Base-by-base conservation (phyloP, 2,888 invertebrate genomes). In the Herminia tarsipennalis region DNA sequence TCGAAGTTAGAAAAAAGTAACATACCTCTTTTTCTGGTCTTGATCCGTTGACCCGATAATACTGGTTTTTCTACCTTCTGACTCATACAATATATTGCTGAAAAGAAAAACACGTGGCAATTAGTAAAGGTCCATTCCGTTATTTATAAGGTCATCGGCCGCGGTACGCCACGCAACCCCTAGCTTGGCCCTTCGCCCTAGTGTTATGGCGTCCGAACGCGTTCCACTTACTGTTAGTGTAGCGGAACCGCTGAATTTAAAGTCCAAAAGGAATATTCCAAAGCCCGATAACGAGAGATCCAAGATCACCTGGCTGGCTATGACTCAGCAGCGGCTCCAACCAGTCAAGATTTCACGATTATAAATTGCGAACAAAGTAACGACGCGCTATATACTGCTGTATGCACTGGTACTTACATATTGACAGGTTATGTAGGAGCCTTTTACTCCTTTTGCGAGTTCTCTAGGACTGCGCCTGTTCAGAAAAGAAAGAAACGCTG, bases 11-110 rank as follows among this genome's bases (percentile, higher is more conserved):
- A 53, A 57, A 58, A 53, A 48, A 32, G 22, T 48, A 12, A 55
- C 92, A 92, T 92, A 98, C 98, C 98, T 98, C 98, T 98, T 97
- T 98, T 98, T 96, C 98, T 97, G 97, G 98, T 98, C 97, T 98
- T 98, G 95, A 98, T 98, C 95, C 98, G 98, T 95, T 98, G 98
- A 97, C 98, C 98, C 96, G 98, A 98, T 95, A 98, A 94, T 95
- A 98, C 96, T 96, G 98, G 98, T 97, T 98, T 98, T 98, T 98
- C 98, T 95, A 95, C 97, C 97, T 98, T 98, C 95, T 98, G 98
- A 98, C 98, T 98, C 98, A 98, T 98, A 98, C 98, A 98, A 98
- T 94, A 94, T 94, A 94, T 95, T 94, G 95, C 95, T 95, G 93
- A 66, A 94, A 68, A 73, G 73, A 85, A 86, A 86, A 82, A 87